A percentile compares a stretch with the other conserved stretches of the same genome.
phyloP scores from a whole-genome alignment of 2,797 vertebrate species.

The Argyrosomus regius region DNA sequence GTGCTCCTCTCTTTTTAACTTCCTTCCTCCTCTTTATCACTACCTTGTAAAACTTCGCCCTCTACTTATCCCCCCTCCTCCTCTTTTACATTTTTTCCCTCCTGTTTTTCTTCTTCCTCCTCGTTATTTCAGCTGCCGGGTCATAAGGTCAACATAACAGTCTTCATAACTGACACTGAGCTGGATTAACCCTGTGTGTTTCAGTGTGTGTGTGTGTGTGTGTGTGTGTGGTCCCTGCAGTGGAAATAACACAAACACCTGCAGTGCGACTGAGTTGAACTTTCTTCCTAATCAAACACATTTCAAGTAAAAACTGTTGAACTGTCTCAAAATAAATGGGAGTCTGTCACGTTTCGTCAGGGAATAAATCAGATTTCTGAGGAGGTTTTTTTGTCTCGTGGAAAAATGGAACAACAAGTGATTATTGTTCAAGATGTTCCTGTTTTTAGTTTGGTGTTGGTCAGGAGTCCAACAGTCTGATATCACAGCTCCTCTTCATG shows the following conservation, averaged over 20 bases:
- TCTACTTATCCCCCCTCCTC: neutral
- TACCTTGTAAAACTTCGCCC: neutral
- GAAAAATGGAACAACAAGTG: neutral
- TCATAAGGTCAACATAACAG: conserved; percentile 62
- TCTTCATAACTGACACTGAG: conserved; percentile 37
- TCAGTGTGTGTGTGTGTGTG: conserved; percentile 17
- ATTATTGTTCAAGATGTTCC: neutral
- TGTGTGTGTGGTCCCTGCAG: conserved; percentile 23
- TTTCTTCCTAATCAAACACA: neutral
- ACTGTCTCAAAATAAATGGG: neutral
- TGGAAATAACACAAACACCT: conserved; percentile 25
- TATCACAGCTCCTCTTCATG: no score
- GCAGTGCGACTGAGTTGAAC: conserved; percentile 5
- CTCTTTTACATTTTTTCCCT: neutral
- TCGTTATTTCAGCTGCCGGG: conserved; percentile 52
- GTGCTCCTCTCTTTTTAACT: neutral
- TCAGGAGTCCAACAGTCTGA: no score
- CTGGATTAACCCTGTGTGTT: conserved; percentile 28
- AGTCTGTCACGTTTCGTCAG: neutral
- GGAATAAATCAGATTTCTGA: neutral
- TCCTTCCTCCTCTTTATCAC: neutral
- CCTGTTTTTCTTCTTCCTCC: conserved; percentile 2
- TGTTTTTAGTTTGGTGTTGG: neutral
- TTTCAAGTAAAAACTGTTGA: neutral
- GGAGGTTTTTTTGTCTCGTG: neutral